Base-by-base conservation (phyloP, 2,797 vertebrate genomes). In the Crocodylus rhombifer region DNA sequence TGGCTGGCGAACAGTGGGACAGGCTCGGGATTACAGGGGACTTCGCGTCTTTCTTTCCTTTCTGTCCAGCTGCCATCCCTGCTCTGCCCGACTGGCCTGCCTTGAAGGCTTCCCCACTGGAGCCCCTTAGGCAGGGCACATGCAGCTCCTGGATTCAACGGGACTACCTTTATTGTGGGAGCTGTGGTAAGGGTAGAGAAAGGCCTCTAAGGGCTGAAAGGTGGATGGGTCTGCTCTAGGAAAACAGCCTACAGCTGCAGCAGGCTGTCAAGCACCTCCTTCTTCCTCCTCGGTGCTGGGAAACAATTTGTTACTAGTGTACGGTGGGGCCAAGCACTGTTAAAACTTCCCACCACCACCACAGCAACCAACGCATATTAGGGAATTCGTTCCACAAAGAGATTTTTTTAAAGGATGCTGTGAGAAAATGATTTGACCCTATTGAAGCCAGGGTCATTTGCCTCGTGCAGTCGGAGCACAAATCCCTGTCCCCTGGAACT, bases 261-360 rank as follows among this genome's bases (percentile, higher is more conserved):
- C 73, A 86, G 91, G 55, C 87, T 92, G 88, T 88, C 88, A 90
- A 84, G 58, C 56, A 7, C 75, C 82, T 82, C 63, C 79, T 64
- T 81, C 15, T 92, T 73, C 61, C 83, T 71, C 36, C 60, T 51
- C 30, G 63, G 88, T 84, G 33, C 91, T 90, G 86, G 92, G 78
- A 93, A 95, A 86, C 76, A 82, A 79, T 88, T 85, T 95, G 82
- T 88, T 86, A 76, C 62, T 14, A n/a, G 36, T 90, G 82, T 26
- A 57, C 58, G 77, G 65, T 30, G 5, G 17, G 76, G 56, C 69
- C 33, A 92, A 88, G 78, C 74, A 81, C 84, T 92, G 69, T 77
- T 92, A 84, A 69, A 0, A 9, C 57, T 92, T 91, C 77, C 42
- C 42, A 51, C 42, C 10, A 51, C 42, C 42, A 51, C 42, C 42